Evolutionary conservation across 2,888 invertebrate species (phyloP).

Genomic region (Ceramica pisi): DNA sequence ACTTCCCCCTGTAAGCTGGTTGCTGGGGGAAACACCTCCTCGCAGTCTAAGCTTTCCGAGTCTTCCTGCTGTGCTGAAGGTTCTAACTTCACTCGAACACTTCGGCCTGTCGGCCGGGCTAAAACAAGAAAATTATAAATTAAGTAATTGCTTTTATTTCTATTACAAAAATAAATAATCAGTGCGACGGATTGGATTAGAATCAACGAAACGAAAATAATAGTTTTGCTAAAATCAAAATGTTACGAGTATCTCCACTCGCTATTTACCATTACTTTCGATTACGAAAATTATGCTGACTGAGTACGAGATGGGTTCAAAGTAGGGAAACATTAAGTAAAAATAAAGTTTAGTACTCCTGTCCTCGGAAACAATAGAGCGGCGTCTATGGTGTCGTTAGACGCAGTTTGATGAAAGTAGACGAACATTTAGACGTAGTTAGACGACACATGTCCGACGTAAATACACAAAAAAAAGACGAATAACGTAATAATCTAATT

Average conservation of each 20-base stretch:
- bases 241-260: background rate
- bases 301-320: too few relatives aligned
- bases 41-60: background rate
- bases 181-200: background rate
- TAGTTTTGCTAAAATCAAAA: background rate
- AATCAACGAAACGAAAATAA: background rate
- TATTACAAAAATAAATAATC: background rate
- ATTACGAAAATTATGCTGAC: too few relatives aligned
- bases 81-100: background rate
- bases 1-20: too few relatives aligned
- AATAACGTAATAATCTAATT: background rate
- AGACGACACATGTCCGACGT: background rate
- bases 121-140: conserved; percentile 23
- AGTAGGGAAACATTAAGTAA: background rate
- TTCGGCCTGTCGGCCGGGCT: conserved; percentile 29
- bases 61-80: background rate
- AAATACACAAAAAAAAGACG: background rate
- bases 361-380: background rate
- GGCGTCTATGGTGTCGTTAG: too few relatives aligned
- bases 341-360: background rate
- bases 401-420: background rate
- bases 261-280: background rate
- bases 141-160: background rate
- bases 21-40: background rate
- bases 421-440: conserved; percentile 11